A percentile compares a stretch with the other conserved stretches of the same genome.
These are phyloP conservation scores for Drosophila sp. DNA, from an alignment of 1,140 invertebrate genomes.

Conservation along the genomic window DNA sequence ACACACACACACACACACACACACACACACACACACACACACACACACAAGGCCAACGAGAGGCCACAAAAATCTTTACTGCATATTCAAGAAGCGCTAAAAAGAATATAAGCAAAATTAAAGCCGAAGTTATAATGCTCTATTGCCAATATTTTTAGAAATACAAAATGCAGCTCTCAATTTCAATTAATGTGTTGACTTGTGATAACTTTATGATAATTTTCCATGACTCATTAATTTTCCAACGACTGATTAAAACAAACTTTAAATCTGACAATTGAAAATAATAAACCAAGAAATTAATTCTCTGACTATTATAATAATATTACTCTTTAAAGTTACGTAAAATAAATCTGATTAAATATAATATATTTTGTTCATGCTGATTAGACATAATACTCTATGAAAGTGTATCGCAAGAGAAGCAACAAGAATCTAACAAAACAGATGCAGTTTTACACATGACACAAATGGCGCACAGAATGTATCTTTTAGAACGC, in stretches of 20 bases:
- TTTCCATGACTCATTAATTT: no score
- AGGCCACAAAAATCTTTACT: constrained; percentile 63
- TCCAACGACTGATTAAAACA: no score
- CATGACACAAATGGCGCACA: constrained; percentile 78
- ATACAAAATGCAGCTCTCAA: no score
- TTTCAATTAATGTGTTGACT: no score
- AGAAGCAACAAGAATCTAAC: constrained; percentile 38
- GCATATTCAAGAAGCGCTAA: constrained; percentile 58
- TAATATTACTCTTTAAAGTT: no score
- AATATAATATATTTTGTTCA: no score
- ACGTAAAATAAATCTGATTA: no score
- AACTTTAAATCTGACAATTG: no score
- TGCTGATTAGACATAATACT: background rate
- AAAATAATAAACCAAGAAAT: no score
- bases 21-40: constrained; percentile 32
- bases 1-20: constrained; percentile 13
- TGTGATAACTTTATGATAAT: no score
- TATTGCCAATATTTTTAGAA: background rate
- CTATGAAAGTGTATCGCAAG: constrained; percentile 21
- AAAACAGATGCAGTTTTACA: constrained; percentile 65
- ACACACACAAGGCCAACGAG: constrained; percentile 14
- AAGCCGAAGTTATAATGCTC: constrained; percentile 18
- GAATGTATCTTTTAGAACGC: constrained; percentile 78
- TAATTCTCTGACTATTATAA: no score
- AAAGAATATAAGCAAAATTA: constrained; percentile 9